Evolutionary conservation across 2,888 invertebrate species (phyloP), one percentile per base, ranked within the genome.

Genomic region (Plagodis pulveraria): DNA sequence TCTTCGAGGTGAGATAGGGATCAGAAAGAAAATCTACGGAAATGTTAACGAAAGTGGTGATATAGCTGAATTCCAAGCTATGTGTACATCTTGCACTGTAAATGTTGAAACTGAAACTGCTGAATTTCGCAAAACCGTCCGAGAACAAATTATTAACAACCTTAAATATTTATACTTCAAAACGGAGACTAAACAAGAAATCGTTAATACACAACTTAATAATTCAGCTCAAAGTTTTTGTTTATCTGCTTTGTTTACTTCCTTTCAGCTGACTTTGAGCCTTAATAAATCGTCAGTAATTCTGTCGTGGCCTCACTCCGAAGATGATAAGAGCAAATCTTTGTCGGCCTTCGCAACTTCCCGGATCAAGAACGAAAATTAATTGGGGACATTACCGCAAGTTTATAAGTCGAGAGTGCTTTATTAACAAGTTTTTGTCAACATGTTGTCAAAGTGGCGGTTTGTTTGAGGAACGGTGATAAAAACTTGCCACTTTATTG

Each of bases 241-340:
- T 61, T 61, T 61, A 56, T 60, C 56, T 56, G 52, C 49, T 52
- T 56, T 60, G 56, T 61, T 61, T 56, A 53, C 49, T 56, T 56
- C 60, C 56, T 45, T 56, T 53, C 33, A 46, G 50, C 52, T 50
- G 47, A 41, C 48, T 50, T 54, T 55, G 51, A 54, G 54, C 50
- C 55, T 55, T 55, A 45, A 55, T 54, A 59, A 59, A 55, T 59
- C 43, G 51, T 55, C 33, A 49, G 50, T 55, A 38, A 49, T 52
- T 56, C 56, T 52, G 56, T 61, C 44, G 44, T 56, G 56, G 47
- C 56, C 60, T 49, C 55, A 33, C 40, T 55, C 52, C 32, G 43
- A 36, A n/a, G 56, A 56, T 56, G 60, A 61, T 61, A 61, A 56
- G 60, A 56, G 49, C 51, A 45, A 61, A 56, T 56, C 55, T 61